Percentiles rank a stretch among this genome's conserved stretches.
Evolutionary conservation across 2,888 invertebrate species (phyloP).

Genomic region (Bombylius major): DNA sequence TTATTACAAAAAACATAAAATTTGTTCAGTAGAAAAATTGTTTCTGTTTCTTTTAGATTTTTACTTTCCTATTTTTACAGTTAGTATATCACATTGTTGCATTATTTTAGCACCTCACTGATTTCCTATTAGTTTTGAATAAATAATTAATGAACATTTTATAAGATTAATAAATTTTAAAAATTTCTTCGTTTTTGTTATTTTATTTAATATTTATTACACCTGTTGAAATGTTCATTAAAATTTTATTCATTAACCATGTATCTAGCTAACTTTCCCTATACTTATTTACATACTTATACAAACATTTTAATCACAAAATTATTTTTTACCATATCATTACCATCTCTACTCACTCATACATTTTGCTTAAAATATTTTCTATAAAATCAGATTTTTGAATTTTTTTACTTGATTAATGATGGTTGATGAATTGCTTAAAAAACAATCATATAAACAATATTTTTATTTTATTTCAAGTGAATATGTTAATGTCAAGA

Average conservation of each 20-base stretch:
- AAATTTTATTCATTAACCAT: not conserved
- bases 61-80: not conserved
- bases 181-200: too few species aligned
- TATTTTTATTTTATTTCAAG: too few species aligned
- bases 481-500: too few species aligned
- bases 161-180: not conserved
- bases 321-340: constrained; percentile 10
- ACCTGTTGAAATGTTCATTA: too few species aligned
- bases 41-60: not conserved
- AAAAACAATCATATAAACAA: too few species aligned
- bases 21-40: not conserved
- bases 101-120: constrained; percentile 34
- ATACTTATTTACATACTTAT: constrained; percentile 1
- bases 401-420: too few species aligned
- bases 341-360: constrained; percentile 3
- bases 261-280: not conserved
- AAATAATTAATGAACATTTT: not conserved
- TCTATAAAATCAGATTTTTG: too few species aligned
- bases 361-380: not conserved
- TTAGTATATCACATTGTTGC: constrained; percentile 36
- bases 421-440: too few species aligned
- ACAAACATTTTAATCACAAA: constrained; percentile 11
- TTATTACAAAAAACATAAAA: constrained; percentile 1
- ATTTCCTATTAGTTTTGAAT: constrained; percentile 10
- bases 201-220: too few species aligned